Evolutionary conservation across 2,888 invertebrate genomes (phyloP).

Genomic region (Lasioglossum pauxillum): DNA sequence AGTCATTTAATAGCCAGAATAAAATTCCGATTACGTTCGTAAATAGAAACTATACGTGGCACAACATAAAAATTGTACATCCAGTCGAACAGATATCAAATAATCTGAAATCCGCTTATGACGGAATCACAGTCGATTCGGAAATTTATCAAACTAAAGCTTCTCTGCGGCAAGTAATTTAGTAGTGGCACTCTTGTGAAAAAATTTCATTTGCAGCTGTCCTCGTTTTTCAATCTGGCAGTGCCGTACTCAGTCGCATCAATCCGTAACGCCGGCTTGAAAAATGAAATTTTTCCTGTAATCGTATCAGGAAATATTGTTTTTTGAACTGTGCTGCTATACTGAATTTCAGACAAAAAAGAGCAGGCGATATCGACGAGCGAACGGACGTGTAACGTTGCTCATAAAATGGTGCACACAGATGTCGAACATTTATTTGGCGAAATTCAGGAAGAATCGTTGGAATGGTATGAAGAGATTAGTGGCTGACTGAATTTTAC

Average conservation of each 20-base stretch:
- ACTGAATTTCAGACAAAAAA: not conserved
- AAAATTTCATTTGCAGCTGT: slow-evolving; percentile 11
- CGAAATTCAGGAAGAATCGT: not conserved
- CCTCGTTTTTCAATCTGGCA: not conserved
- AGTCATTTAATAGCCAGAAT: slow-evolving; percentile 7
- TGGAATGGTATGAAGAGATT: not conserved
- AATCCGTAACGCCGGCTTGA: not conserved
- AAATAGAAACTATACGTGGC: not conserved
- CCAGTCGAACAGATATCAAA: slow-evolving; percentile 26
- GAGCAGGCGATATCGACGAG: not conserved
- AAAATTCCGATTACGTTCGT: slow-evolving; percentile 25
- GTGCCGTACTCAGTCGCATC: not conserved
- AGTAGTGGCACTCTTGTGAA: slow-evolving; percentile 9
- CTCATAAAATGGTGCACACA: not conserved
- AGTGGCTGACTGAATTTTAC: not conserved
- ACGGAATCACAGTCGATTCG: slow-evolving; percentile 25
- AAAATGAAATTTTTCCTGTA: slow-evolving; percentile 10
- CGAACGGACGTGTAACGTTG: not conserved
- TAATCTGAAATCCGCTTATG: slow-evolving; percentile 45
- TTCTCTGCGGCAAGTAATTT: slow-evolving; percentile 8
- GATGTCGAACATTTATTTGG: not conserved
- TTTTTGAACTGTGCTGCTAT: not conserved
- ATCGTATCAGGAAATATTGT: slow-evolving; percentile 3
- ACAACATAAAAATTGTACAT: slow-evolving; percentile 15
- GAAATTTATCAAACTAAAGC: slow-evolving; percentile 17